phyloP scores from a whole-genome alignment of 2,888 invertebrate genomes.

The Eretmocerus hayati region DNA sequence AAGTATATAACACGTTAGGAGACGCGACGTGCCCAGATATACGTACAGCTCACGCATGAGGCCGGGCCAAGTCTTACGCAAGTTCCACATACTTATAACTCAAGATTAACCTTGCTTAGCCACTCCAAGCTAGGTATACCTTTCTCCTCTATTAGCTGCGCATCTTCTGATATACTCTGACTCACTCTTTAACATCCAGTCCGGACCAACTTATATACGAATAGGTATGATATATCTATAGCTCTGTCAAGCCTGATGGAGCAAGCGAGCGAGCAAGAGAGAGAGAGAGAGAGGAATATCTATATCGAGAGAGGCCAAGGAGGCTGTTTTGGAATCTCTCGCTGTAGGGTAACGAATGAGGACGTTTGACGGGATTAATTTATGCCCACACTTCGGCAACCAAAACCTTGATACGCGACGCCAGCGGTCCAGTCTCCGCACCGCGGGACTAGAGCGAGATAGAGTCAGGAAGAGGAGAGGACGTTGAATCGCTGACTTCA shows the following conservation, averaged over 20 bases:
- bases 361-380: slow-evolving; percentile 45
- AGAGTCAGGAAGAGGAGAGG: too few relatives aligned
- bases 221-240: not conserved
- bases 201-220: not conserved
- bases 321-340: slow-evolving; percentile 24
- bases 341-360: slow-evolving; percentile 42
- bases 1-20: too few relatives aligned
- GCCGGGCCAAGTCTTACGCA: slow-evolving; percentile 32
- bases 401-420: slow-evolving; percentile 33
- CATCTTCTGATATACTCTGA: slow-evolving; percentile 8
- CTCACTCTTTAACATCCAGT: too few relatives aligned
- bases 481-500: too few relatives aligned
- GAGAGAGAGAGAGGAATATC: too few relatives aligned
- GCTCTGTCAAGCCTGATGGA: too few relatives aligned
- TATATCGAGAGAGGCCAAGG: slow-evolving; percentile 1
- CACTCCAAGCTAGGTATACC: slow-evolving; percentile 20
- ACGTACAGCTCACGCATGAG: too few relatives aligned
- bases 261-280: too few relatives aligned
- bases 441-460: too few relatives aligned
- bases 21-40: too few relatives aligned
- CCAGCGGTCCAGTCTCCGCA: too few relatives aligned
- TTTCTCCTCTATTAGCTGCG: slow-evolving; percentile 10
- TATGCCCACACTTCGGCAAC: slow-evolving; percentile 44
- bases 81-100: slow-evolving; percentile 38
- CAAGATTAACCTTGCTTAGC: slow-evolving; percentile 44